Evolutionary conservation across 2,888 invertebrate genomes (phyloP).

Genomic region (Shargacucullia verbasci): DNA sequence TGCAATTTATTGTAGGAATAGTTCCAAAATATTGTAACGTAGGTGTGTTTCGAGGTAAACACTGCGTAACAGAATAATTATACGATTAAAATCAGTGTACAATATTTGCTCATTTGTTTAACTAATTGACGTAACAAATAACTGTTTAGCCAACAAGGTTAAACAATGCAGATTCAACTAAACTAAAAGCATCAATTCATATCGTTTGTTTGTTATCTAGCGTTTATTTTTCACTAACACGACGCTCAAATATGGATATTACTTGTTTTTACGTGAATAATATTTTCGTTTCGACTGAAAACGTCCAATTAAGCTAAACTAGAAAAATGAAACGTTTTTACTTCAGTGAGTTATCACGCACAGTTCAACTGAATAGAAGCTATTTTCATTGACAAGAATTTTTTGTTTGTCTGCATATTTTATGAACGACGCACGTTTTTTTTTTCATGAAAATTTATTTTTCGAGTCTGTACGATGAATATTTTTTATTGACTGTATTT

Average conservation of each 20-base stretch:
- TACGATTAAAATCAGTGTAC: slow-evolving; percentile 3
- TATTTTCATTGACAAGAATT: neutral
- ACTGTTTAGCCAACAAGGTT: slow-evolving; percentile 4
- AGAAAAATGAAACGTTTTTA: slow-evolving; percentile 1
- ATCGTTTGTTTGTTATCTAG: neutral
- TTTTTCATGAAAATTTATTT: slow-evolving; percentile 1
- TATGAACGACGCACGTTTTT: slow-evolving; percentile 8
- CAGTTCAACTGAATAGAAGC: slow-evolving; percentile 7
- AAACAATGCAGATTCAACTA: slow-evolving; percentile 12
- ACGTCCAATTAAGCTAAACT: slow-evolving; percentile 14
- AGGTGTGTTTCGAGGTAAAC: too few species aligned
- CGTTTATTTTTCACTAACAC: slow-evolving; percentile 19
- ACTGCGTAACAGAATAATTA: neutral
- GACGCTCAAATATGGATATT: slow-evolving; percentile 11
- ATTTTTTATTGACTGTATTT: slow-evolving; percentile 14
- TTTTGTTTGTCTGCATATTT: slow-evolving; percentile 18
- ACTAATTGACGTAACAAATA: slow-evolving; percentile 30
- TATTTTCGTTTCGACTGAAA: slow-evolving; percentile 10
- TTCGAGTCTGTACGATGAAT: neutral
- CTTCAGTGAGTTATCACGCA: slow-evolving; percentile 13
- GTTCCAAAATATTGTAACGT: too few species aligned
- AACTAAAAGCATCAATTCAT: slow-evolving; percentile 23
- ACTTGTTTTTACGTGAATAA: slow-evolving; percentile 11
- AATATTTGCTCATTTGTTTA: slow-evolving; percentile 6
- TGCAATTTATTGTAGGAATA: too few species aligned